Evolutionary conservation across 2,113 vertebrate genomes (phyloP).

Genomic region (Poecilia latipinna): DNA sequence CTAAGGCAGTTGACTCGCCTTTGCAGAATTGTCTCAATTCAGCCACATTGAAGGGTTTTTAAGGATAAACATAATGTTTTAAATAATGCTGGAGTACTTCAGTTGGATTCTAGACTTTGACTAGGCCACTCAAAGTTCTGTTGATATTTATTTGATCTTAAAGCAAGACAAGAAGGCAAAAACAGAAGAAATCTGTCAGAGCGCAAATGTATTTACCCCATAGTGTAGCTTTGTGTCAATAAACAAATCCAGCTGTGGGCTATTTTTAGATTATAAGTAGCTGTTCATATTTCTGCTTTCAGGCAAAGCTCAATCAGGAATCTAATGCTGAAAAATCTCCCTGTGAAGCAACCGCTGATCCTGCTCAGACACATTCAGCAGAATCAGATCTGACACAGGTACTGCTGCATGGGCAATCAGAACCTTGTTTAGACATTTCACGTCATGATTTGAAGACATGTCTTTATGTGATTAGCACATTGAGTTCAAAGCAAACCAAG

Average conservation of each 20-base stretch:
- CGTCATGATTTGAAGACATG: not conserved
- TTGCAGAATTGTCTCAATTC: too few species aligned
- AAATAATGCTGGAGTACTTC: too few species aligned
- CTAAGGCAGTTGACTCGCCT: too few species aligned
- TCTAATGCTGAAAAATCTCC: slow-evolving; percentile 8
- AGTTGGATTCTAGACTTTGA: too few species aligned
- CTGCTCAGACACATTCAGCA: slow-evolving; percentile 14
- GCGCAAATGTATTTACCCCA: too few species aligned
- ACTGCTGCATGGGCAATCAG: not conserved
- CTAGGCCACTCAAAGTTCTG: too few species aligned
- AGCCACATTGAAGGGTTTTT: too few species aligned
- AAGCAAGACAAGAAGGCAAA: too few species aligned
- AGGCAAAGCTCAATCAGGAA: slow-evolving; percentile 30
- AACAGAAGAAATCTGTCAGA: too few species aligned
- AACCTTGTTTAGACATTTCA: not conserved
- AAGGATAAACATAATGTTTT: too few species aligned
- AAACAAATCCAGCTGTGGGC: slow-evolving; percentile 1
- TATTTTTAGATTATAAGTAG: not conserved
- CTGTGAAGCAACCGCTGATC: not conserved
- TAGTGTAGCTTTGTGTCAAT: not conserved
- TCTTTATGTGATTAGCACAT: not conserved
- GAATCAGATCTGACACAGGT: slow-evolving; percentile 50
- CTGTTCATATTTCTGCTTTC: not conserved
- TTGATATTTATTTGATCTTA: too few species aligned
- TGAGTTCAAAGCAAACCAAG: not conserved